Conservation (phyloP, 2,888 invertebrate species). For the Hirtodrosophila histrioides region DNA sequence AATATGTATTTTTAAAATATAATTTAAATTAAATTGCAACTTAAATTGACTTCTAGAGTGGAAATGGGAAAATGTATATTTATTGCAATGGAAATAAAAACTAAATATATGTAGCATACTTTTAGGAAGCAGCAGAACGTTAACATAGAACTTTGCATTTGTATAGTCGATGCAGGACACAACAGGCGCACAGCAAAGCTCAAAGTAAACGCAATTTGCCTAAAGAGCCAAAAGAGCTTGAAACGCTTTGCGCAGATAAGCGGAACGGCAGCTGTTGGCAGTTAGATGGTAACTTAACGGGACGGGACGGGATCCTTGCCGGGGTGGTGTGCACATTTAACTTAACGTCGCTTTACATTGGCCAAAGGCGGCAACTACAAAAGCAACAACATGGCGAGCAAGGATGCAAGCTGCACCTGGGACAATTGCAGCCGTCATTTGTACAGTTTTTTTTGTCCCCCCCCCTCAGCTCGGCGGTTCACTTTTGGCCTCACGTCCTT, state of each 20-base stretch:
- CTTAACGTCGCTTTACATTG: slow-evolving; percentile 40
- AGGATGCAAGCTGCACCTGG: slow-evolving; percentile 32
- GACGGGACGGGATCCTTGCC: slow-evolving; percentile 2
- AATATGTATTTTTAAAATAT: no score
- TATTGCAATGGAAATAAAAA: no score
- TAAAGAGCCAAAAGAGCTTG: slow-evolving; percentile 62
- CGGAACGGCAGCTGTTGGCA: slow-evolving; percentile 62
- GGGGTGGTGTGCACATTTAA: slow-evolving; percentile 63
- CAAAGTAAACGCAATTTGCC: slow-evolving; percentile 66
- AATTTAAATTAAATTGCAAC: no score
- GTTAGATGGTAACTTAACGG: slow-evolving; percentile 1
- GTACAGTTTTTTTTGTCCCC: slow-evolving; percentile 22
- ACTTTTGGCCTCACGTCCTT: slow-evolving; percentile 28
- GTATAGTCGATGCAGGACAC: slow-evolving; percentile 16
- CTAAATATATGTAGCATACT: slow-evolving; percentile 3
- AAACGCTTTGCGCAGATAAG: slow-evolving; percentile 67
- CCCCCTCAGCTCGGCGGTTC: slow-evolving; percentile 12
- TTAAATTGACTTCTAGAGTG: no score
- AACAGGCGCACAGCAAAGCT: slow-evolving; percentile 22
- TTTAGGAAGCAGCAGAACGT: neutral
- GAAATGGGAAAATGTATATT: no score
- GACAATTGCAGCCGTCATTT: slow-evolving; percentile 71
- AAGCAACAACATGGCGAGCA: slow-evolving; percentile 17
- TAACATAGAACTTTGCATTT: slow-evolving; percentile 21
- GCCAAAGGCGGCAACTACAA: slow-evolving; percentile 11